Evolutionary conservation across 64 coral and sea anemone genomes (phyloP).

Genomic region (Montipora capricornis): DNA sequence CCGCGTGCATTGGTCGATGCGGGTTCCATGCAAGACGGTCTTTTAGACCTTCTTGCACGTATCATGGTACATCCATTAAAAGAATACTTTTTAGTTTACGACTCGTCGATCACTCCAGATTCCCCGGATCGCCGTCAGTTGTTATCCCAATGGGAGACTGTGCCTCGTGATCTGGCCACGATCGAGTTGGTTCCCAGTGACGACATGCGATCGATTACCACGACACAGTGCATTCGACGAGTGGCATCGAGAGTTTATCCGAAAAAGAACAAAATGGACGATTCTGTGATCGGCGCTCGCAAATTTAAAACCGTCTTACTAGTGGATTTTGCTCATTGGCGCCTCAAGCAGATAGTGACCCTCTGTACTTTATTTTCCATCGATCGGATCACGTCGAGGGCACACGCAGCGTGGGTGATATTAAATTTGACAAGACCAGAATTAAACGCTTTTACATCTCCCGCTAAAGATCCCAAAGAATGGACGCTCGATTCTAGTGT

Average conservation of each 20-base stretch:
- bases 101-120: background rate
- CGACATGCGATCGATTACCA: background rate
- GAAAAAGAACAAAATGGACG: background rate
- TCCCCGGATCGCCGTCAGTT: background rate
- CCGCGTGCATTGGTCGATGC: background rate
- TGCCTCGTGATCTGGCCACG: background rate
- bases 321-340: background rate
- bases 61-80: background rate
- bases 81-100: background rate
- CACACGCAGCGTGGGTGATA: background rate
- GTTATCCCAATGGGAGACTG: background rate
- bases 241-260: background rate
- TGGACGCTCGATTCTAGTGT: background rate
- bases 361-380: background rate
- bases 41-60: background rate
- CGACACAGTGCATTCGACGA: background rate
- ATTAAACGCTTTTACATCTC: background rate
- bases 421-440: background rate
- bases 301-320: background rate
- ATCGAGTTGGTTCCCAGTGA: background rate
- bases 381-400: background rate
- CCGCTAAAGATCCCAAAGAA: background rate
- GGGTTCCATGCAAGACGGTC: background rate
- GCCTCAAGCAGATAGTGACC: background rate
- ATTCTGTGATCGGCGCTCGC: background rate